Conservation (phyloP, 1,140 invertebrate species). For the Mycetomoellerius zeteki region DNA sequence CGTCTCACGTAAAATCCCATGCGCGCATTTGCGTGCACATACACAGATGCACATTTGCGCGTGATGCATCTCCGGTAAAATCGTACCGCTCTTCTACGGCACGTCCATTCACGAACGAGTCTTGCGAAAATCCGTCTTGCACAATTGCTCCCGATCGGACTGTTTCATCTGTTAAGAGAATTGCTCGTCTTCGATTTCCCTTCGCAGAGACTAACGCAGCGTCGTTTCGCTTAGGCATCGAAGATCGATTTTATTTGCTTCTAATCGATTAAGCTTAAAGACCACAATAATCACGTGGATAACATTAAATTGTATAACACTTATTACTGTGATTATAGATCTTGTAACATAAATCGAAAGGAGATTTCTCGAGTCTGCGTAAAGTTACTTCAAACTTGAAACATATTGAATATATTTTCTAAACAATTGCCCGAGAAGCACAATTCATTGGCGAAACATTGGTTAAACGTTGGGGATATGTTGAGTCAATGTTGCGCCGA, state of each 20-base stretch:
- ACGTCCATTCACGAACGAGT: conserved; percentile 53
- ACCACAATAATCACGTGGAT: conserved; percentile 11
- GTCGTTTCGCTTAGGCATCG: not conserved
- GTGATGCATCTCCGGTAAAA: conserved; percentile 40
- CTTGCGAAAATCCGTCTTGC: conserved; percentile 68
- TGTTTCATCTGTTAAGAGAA: conserved; percentile 46
- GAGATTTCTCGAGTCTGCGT: not conserved
- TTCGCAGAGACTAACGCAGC: conserved; percentile 39
- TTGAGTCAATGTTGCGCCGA: too few relatives aligned
- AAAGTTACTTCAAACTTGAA: not conserved
- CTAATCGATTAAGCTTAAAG: conserved; percentile 16
- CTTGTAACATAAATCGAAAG: not conserved
- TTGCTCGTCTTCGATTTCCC: conserved; percentile 57
- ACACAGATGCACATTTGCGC: not conserved
- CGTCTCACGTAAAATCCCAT: conserved; percentile 55
- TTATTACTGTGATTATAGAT: not conserved
- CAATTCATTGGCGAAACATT: too few relatives aligned
- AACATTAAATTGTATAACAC: conserved; percentile 5
- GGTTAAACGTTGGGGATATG: too few relatives aligned
- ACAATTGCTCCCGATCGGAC: conserved; percentile 63
- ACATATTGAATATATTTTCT: not conserved
- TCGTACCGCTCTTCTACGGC: conserved; percentile 30
- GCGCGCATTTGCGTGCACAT: conserved; percentile 23
- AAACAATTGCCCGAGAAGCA: not conserved
- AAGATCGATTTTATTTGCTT: conserved; percentile 1